A percentile compares a stretch with the other conserved stretches of the same genome.
Evolutionary conservation across 92 coral and sea anemone species (phyloP).

Genomic region (Epizoanthus ramosus): DNA sequence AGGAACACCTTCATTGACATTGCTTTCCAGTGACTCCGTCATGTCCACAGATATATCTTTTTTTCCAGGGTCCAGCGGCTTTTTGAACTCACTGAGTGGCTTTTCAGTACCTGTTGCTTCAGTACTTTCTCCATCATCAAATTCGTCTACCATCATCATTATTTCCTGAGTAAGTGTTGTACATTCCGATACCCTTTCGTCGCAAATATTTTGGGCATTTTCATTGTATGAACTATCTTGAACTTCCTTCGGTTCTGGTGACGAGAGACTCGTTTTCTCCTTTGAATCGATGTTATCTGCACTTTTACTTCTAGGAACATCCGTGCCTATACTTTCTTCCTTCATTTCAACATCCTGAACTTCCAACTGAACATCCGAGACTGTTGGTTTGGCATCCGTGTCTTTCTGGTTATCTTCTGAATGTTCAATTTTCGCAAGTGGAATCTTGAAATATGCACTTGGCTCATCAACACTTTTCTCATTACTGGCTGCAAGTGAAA

Average conservation of each 20-base stretch:
- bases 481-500: neutral
- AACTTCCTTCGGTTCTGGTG: neutral
- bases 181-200: neutral
- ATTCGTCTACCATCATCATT: neutral
- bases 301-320: neutral
- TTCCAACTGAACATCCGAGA: neutral
- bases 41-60: neutral
- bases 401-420: neutral
- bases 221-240: neutral
- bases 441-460: slow-evolving; percentile 5
- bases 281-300: neutral
- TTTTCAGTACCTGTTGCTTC: neutral
- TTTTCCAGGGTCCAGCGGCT: neutral
- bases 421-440: slow-evolving; percentile 6
- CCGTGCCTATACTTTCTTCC: neutral
- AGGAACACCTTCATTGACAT: neutral
- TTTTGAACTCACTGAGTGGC: slow-evolving; percentile 13
- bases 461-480: neutral
- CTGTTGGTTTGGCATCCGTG: neutral
- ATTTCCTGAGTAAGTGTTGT: slow-evolving; percentile 27
- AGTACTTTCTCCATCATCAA: neutral
- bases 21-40: neutral
- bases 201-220: neutral
- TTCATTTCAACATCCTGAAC: slow-evolving; percentile 30
- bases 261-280: neutral